Evolutionary conservation across 2,888 invertebrate genomes (phyloP), one percentile per base, ranked within the genome.

Genomic region (Cosmorhoe ocellata): DNA sequence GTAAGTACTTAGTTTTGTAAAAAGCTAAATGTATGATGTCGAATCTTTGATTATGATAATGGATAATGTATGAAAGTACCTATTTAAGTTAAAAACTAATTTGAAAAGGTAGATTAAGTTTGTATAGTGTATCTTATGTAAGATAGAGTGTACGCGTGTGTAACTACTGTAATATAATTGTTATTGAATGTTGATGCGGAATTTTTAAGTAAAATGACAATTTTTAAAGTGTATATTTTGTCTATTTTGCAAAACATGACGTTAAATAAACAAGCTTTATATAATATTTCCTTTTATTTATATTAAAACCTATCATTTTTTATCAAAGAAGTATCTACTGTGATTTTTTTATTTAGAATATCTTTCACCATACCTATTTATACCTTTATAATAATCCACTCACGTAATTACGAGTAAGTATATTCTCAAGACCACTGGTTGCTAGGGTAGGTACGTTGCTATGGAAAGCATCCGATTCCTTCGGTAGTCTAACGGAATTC

Each of bases 231-330:
- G 86, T 86, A 88, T 84, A 88, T 89, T n/a, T 86, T 89, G 87
- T 89, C 89, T 90, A 89, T 90, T 89, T 89, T 90, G 89, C 89
- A 87, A 85, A 87, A 88, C 83, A 87, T 86, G 87, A 87, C 79
- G 87, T 88, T 89, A 88, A 85, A 87, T 88, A 89, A 90, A 88
- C 81, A 84, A 84, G 89, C 89, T 90, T 89, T 89, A 83, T 90
- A 89, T 72, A 81, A 50, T 52, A 37, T 60, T 66, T 49, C 26
- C 9, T 33, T 54, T 26, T 40, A 10, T 33, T 37, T 0, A 3
- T 18, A n/a, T 33, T 14, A 14, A n/a, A n/a, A n/a, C n/a, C n/a
- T n/a, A n/a, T 0, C 13, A 32, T 32, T 8, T 18, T 18, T 2
- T 18, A 3, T 18, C 5, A 5, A 18, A 18, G 2, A 18, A 18